Evolutionary conservation across 1,140 invertebrate genomes (phyloP), one percentile per base, ranked within the genome.

Genomic region (Macrocentrus cingulum): DNA sequence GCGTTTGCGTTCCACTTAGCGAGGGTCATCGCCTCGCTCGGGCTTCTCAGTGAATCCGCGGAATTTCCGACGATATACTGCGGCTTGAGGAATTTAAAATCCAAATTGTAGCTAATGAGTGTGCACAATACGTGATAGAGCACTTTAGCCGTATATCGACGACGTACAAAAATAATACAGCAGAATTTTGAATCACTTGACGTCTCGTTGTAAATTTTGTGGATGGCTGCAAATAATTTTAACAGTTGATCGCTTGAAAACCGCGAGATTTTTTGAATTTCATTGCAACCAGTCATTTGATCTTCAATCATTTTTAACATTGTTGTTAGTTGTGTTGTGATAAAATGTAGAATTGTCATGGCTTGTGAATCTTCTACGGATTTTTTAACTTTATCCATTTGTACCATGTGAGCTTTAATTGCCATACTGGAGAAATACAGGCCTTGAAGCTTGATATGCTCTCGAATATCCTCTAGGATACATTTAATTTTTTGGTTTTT

Each of bases 131-230:
- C 75, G 63, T 89, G 85, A 67, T 85, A 89, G 1, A 97, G 70
- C 6, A 91, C 79, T 77, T 91, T 89, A 0, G 91, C 88, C 0
- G 88, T 90, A 55, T 88, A 87, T 52, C 91, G 81, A 60, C 88
- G 81, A 70, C 91, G 79, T 0, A 92, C 90, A 80, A 97, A 96
- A 34, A 97, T 83, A 16, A 97, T 83, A 1, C 84, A 88, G 63
- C 85, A 89, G 11, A 95, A 79, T 2, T 82, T 71, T 56, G 66
- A 42, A 19, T 82, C 67, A 1, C 62, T 1, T 2, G 8, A 54
- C 0, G 66, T 34, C 36, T 69, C 75, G 13, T 80, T 67, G 50
- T 81, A 84, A 16, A n/a, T n/a, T n/a, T 78, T 63, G 60, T 81
- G 79, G 3, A 90, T 65, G 23, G 85, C 70, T 1, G 75, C 63